Base-by-base conservation (phyloP, 2,797 vertebrate genomes). In the Poeciliopsis turneri region DNA sequence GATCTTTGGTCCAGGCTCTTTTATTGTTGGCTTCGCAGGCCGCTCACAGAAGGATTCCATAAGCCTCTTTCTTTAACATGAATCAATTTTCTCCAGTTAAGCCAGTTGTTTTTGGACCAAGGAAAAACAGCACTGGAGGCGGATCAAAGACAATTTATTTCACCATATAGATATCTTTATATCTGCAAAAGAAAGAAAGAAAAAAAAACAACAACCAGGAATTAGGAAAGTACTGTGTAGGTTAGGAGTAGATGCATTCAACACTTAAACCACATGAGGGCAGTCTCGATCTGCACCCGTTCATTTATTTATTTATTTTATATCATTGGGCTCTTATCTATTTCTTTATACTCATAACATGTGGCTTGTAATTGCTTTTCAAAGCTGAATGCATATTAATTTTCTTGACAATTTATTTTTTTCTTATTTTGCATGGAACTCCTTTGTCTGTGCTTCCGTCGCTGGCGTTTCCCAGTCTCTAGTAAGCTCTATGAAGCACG, bases 401-500 rank as follows among this genome's bases (percentile, higher is more conserved):
- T 5, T 64, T 64, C 61, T 64, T 64, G 61, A 33, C 39, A 77
- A 15, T 79, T 3, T 28, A 33, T 55, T 69, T 57, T 30, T 55
- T 5, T 25, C 36, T 39, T 30, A 15, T 28, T 71, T 18, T 39
- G 20, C 28, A 28, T 49, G 30, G 13, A 78, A 47, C 16, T 3
- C 20, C 13, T 73, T n/a, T 47, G 68, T 78, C 46, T 78, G 20
- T 76, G 20, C 79, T 49, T 84, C 71, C 83, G n/a, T 83, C 53
- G 64, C 23, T 49, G 16, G 45, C 53, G 15, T 78, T 72, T 66
- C 33, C 66, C 81, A 98, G 98, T 95, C 93, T 0, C 90, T 99
- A 30, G 78, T 88, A 75, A 94, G 92, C 2, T 95, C 97, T 1
- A 88, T 98, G 91, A 97, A 96, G 87, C 84, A 95, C 28, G 94